phyloP scores from a whole-genome alignment of 2,113 vertebrate species.

The Oncorhynchus gorbuscha region DNA sequence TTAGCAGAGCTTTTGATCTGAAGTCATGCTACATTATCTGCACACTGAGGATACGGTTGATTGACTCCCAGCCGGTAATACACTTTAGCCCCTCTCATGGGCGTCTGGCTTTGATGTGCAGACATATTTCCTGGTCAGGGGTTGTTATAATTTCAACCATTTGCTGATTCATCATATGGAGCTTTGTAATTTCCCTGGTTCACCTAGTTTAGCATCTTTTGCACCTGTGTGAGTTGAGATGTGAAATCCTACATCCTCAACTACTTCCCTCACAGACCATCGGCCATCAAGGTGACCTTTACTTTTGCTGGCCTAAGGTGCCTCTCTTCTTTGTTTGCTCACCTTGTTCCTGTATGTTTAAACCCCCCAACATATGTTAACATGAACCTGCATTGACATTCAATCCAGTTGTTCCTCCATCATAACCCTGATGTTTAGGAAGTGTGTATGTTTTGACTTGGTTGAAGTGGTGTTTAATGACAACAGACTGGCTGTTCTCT shows the following conservation, averaged over 20 bases:
- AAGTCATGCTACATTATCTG: slow-evolving; percentile 68
- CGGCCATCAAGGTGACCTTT: slow-evolving; percentile 47
- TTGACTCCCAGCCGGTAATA: slow-evolving; percentile 63
- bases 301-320: slow-evolving; percentile 17
- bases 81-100: slow-evolving; percentile 58
- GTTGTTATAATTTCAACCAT: slow-evolving; percentile 68
- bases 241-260: slow-evolving; percentile 38
- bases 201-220: slow-evolving; percentile 57
- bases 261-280: slow-evolving; percentile 40
- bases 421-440: slow-evolving; percentile 66
- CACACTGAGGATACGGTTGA: slow-evolving; percentile 61
- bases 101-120: slow-evolving; percentile 67
- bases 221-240: slow-evolving; percentile 56
- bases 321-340: slow-evolving; percentile 17
- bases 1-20: slow-evolving; percentile 70
- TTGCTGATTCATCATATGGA: slow-evolving; percentile 65
- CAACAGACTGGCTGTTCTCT: slow-evolving; percentile 65
- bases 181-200: slow-evolving; percentile 61
- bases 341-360: slow-evolving; percentile 28
- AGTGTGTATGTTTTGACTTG: slow-evolving; percentile 73
- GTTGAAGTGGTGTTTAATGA: slow-evolving; percentile 75
- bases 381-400: slow-evolving; percentile 46
- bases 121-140: slow-evolving; percentile 70
- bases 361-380: slow-evolving; percentile 37
- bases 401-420: slow-evolving; percentile 47